A percentile compares a stretch with the other conserved stretches of the same genome.
These are phyloP conservation scores for Leucania comma DNA, from an alignment of 2,888 invertebrate genomes.

Conservation along the genomic window DNA sequence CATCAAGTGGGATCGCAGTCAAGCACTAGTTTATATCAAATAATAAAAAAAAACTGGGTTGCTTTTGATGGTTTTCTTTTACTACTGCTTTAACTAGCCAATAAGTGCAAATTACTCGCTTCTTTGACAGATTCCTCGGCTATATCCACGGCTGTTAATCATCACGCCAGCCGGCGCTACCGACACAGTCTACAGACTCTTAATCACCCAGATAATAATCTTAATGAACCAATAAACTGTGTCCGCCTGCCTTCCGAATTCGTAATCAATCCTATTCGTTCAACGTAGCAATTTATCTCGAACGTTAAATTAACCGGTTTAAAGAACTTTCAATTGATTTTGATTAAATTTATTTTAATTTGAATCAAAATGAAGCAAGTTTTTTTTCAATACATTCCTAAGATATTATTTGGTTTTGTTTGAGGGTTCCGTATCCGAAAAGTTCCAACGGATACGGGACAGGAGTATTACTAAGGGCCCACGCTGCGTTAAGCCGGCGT, in stretches of 20 bases:
- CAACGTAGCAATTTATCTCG: background rate
- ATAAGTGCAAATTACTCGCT: background rate
- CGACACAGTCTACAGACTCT: constrained; percentile 7
- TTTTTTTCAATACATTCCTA: background rate
- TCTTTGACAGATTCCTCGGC: background rate
- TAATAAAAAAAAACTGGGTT: too few species aligned
- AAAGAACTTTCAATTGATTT: constrained; percentile 22
- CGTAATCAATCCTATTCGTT: constrained; percentile 21
- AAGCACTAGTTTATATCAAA: too few species aligned
- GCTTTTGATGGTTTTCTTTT: too few species aligned
- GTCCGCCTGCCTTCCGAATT: constrained; percentile 16
- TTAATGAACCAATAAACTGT: constrained; percentile 35
- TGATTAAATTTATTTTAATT: constrained; percentile 11
- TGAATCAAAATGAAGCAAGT: background rate
- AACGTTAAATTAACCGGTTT: constrained; percentile 22
- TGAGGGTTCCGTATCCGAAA: too few species aligned
- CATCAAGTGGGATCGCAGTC: too few species aligned
- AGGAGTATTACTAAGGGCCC: too few species aligned
- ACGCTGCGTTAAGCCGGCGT: too few species aligned
- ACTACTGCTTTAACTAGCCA: background rate
- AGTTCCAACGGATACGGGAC: too few species aligned
- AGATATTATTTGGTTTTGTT: background rate
- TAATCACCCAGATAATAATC: constrained; percentile 28
- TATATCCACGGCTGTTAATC: background rate
- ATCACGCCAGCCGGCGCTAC: background rate